These are phyloP conservation scores for Physeter macrocephalus DNA, from an alignment of 2,113 vertebrate species.

Conservation along the genomic window DNA sequence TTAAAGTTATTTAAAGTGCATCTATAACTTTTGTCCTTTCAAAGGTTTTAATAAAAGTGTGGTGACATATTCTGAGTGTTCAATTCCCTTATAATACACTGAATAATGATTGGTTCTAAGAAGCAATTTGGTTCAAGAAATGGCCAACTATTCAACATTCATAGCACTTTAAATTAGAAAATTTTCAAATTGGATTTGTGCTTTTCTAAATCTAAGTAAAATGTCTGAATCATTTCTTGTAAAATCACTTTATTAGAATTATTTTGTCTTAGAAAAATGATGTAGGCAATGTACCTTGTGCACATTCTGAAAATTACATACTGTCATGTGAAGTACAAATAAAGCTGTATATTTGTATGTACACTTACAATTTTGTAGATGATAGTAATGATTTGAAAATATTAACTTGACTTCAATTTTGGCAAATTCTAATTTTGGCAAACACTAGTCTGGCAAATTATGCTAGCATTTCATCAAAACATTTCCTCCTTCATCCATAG, in stretches of 20 bases:
- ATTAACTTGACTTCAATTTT: neutral
- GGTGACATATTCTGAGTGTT: conserved; percentile 36
- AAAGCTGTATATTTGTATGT: neutral
- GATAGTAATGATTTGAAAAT: neutral
- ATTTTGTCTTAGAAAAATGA: neutral
- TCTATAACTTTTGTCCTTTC: conserved; percentile 41
- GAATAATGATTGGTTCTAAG: conserved; percentile 71
- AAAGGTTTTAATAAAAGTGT: conserved; percentile 64
- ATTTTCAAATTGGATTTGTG: conserved; percentile 63
- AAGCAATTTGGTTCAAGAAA: conserved; percentile 68
- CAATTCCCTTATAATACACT: conserved; percentile 71
- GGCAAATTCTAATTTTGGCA: neutral
- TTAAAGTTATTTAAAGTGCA: neutral
- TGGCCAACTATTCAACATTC: conserved; percentile 21
- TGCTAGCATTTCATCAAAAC: neutral
- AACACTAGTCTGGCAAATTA: neutral
- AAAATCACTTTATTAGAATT: neutral
- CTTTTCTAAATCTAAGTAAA: conserved; percentile 54
- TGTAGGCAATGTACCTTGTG: neutral
- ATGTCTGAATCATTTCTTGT: conserved; percentile 56
- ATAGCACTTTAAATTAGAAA: conserved; percentile 35
- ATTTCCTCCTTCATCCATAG: neutral
- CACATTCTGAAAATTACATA: neutral
- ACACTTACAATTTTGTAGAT: neutral
- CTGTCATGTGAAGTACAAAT: neutral